Conservation (phyloP, 2,888 invertebrate species). For the Drosophila limbata region DNA sequence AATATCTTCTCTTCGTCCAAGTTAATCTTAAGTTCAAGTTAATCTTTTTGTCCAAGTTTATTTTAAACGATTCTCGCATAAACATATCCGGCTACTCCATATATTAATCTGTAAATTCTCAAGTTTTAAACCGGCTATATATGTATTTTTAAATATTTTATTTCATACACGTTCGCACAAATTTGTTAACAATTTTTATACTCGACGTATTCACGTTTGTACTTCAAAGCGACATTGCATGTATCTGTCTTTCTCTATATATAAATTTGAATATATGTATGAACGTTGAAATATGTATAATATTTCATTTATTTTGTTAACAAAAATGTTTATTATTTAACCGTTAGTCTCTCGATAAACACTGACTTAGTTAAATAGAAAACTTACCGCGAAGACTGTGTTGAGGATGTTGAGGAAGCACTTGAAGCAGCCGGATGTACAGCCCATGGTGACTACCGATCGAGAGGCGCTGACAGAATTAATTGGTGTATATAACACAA, state of each 20-base stretch:
- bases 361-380: background rate
- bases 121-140: constrained; percentile 41
- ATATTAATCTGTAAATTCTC: constrained; percentile 15
- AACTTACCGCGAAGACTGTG: constrained; percentile 73
- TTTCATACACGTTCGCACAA: constrained; percentile 7
- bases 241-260: background rate
- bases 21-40: background rate
- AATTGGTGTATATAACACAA: constrained; percentile 25
- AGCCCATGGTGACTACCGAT: constrained; percentile 67
- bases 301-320: background rate
- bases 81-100: constrained; percentile 4
- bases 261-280: constrained; percentile 2
- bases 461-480: background rate
- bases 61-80: background rate
- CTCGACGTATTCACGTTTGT: background rate
- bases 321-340: background rate
- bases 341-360: background rate
- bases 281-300: background rate
- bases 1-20: background rate
- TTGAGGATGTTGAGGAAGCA: constrained; percentile 73
- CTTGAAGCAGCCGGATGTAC: constrained; percentile 75
- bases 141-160: background rate
- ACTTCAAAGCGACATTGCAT: constrained; percentile 6
- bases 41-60: background rate
- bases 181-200: constrained; percentile 2